phyloP scores from a whole-genome alignment of 2,888 invertebrate genomes.

The Drosophila atripex region DNA sequence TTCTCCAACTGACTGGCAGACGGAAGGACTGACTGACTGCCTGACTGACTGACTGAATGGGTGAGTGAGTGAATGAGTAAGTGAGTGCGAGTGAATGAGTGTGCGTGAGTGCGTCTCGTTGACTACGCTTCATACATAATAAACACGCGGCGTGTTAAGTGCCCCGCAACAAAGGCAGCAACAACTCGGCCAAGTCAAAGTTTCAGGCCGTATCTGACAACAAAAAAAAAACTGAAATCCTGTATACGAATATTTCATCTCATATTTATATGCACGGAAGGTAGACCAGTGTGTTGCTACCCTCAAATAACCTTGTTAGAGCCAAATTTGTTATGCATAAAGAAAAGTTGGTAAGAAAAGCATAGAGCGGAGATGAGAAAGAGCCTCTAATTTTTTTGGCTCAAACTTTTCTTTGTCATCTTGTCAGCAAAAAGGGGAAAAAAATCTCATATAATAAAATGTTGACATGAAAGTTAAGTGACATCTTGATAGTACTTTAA shows the following conservation, averaged over 20 bases:
- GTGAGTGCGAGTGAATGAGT: constrained; percentile 15
- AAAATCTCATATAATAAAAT: constrained; percentile 22
- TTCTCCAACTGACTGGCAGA: constrained; percentile 24
- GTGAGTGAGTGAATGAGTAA: background rate
- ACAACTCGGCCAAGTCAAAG: constrained; percentile 18
- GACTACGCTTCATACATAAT: constrained; percentile 76
- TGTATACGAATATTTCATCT: constrained; percentile 26
- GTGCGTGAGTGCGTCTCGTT: constrained; percentile 61
- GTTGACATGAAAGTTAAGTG: constrained; percentile 35
- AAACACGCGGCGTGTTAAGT: constrained; percentile 75
- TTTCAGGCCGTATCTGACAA: constrained; percentile 13
- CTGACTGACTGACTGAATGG: background rate
- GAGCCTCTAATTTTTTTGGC: constrained; percentile 39
- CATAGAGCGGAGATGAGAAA: constrained; percentile 5
- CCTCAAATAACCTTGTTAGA: constrained; percentile 37
- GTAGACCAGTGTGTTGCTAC: constrained; percentile 20
- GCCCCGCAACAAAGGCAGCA: constrained; percentile 34
- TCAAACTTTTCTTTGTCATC: constrained; percentile 30
- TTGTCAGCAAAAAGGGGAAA: constrained; percentile 45
- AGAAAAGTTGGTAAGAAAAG: constrained; percentile 16
- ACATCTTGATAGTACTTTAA: constrained; percentile 13
- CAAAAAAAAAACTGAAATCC: constrained; percentile 3
- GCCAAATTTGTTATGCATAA: constrained; percentile 65
- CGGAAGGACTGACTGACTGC: background rate
- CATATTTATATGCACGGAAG: constrained; percentile 46